phyloP scores from a whole-genome alignment of 2,797 vertebrate species.

The Clamator glandarius region DNA sequence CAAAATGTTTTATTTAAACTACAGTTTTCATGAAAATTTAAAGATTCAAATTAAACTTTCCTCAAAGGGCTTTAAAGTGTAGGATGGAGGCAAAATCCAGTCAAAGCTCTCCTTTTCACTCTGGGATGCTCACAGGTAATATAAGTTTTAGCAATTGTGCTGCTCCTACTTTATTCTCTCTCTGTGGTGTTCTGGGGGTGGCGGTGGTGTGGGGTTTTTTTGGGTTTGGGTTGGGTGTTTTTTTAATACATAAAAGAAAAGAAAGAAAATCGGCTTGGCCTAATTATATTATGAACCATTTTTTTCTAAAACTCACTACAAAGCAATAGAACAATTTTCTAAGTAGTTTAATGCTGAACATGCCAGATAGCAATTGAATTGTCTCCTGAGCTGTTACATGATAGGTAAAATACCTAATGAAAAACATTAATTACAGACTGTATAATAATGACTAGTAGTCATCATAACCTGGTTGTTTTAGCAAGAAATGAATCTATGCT shows the following conservation, averaged over 20 bases:
- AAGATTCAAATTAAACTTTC: not conserved
- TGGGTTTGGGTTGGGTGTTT: too few species aligned
- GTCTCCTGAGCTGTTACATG: not conserved
- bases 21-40: not conserved
- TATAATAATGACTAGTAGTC: not conserved
- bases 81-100: not conserved
- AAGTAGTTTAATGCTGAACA: not conserved
- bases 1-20: not conserved
- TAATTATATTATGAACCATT: not conserved
- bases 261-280: not conserved
- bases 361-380: not conserved
- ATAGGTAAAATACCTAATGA: not conserved
- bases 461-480: not conserved
- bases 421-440: not conserved
- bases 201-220: too few species aligned
- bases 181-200: not conserved
- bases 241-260: not conserved
- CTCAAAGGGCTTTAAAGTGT: not conserved
- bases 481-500: not conserved
- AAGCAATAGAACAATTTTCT: not conserved
- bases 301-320: not conserved
- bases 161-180: not conserved
- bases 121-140: not conserved
- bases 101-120: not conserved
- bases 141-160: not conserved